These are phyloP conservation scores for Galendromus occidentalis DNA, from an alignment of 1,140 invertebrate genomes.

Conservation along the genomic window DNA sequence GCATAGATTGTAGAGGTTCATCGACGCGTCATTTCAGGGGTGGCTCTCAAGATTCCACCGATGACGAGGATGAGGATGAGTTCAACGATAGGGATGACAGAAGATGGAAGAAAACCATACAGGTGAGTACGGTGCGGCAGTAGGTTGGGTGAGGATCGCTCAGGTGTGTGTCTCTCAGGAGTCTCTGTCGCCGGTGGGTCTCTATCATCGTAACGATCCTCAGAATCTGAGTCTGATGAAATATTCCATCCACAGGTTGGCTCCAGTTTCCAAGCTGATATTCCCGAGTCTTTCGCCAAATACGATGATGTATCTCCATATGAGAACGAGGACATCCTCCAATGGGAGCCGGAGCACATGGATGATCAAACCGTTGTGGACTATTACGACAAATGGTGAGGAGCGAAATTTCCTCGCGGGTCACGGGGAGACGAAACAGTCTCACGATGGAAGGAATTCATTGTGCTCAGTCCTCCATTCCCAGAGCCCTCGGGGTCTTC, in stretches of 20 bases:
- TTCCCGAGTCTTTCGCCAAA: constrained; percentile 69
- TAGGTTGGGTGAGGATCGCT: not conserved
- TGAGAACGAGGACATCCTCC: constrained; percentile 82
- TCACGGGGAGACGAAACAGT: not conserved
- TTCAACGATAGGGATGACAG: constrained; percentile 23
- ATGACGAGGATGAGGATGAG: constrained; percentile 35
- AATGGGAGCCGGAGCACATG: constrained; percentile 69
- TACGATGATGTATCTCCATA: constrained; percentile 80
- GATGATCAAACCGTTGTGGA: constrained; percentile 38
- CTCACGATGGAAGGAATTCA: too few relatives aligned
- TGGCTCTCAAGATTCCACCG: constrained; percentile 17
- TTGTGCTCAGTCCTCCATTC: too few relatives aligned
- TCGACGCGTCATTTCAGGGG: not conserved
- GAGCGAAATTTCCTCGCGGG: not conserved
- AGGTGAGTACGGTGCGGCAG: not conserved
- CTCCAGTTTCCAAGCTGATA: constrained; percentile 72
- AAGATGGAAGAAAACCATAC: not conserved
- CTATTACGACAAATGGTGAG: constrained; percentile 13
- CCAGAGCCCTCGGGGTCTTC: constrained; percentile 3
- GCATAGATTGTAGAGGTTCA: not conserved
- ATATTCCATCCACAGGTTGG: constrained; percentile 66
- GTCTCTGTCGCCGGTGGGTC: not conserved
- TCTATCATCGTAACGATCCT: not conserved
- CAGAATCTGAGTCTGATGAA: constrained; percentile 16
- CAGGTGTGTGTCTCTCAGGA: too few relatives aligned